Percentiles rank a stretch among this genome's conserved stretches.
Evolutionary conservation across 1,140 invertebrate species (phyloP).

Genomic region (Thalassaphorura encarpata): DNA sequence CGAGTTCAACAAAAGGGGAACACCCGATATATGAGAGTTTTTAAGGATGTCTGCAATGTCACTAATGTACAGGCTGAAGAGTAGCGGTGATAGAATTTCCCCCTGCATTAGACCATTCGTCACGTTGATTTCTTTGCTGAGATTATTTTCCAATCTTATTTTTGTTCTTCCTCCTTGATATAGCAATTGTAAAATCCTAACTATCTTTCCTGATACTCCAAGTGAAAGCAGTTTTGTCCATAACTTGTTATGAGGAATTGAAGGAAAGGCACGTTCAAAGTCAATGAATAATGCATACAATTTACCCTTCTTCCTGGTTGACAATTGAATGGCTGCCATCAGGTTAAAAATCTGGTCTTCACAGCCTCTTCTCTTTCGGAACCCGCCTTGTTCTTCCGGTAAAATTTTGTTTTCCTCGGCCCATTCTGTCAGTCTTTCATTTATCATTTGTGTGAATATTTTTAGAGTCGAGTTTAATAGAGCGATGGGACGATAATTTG

Average conservation of each 20-base stretch:
- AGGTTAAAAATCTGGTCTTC: constrained; percentile 30
- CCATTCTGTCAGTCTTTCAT: constrained; percentile 26
- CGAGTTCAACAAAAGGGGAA: background rate
- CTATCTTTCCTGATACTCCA: no score
- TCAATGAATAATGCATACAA: constrained; percentile 32
- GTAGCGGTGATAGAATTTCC: background rate
- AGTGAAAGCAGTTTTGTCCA: no score
- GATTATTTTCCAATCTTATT: no score
- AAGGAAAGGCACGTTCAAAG: constrained; percentile 26
- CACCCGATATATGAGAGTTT: background rate
- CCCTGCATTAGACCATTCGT: background rate
- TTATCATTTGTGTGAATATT: constrained; percentile 29
- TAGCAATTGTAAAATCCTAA: no score
- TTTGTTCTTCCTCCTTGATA: no score
- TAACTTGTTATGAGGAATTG: no score
- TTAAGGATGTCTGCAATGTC: background rate
- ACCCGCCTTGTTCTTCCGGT: constrained; percentile 33
- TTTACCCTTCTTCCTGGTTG: background rate
- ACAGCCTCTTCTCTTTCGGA: constrained; percentile 27
- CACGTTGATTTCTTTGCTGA: background rate
- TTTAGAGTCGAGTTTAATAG: constrained; percentile 31
- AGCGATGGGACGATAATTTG: constrained; percentile 33
- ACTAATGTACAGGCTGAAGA: background rate
- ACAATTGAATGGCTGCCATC: background rate
- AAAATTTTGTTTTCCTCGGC: constrained; percentile 23